Base-by-base conservation (phyloP, 1,140 invertebrate genomes). In the Drosophila bocqueti region DNA sequence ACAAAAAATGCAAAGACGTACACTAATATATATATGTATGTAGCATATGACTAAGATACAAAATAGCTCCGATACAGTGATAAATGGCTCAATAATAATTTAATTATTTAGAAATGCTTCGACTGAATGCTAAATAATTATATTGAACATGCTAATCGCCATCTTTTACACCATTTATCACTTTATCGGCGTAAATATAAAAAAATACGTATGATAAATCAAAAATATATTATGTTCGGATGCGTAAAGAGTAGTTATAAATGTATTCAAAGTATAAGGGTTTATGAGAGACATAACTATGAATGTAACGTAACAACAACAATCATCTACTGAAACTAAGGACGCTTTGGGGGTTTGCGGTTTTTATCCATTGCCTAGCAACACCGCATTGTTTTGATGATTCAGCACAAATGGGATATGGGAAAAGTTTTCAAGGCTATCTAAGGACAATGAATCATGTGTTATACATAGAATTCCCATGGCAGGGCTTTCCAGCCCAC, bases 1-100 rank as follows among this genome's bases (percentile, higher is more conserved):
- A 80, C 47, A 55, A 38, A 26, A 54, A 74, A 79, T 76, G 76
- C 76, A 83, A 67, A 73, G 58, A 63, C 55, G 50, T 73, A 57
- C 24, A 46, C 43, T 72, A 58, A 18, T 1, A 43, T 11, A 8
- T 24, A 18, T 3, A 43, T 11, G 2, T 24, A 47, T 47, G 21
- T 21, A 18, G 21, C 11, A n/a, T 74, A 75, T 16, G 68, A 46
- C 54, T 75, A 69, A 26, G 36, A 52, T 42, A 61, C 29, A 24
- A 59, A 50, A 21, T 49, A 34, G 24, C 31, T 69, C 11, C 4
- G 26, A 45, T 59, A 66, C 62, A 62, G 40, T 45, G 55, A 31
- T 64, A 31, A 21, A 64, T 61, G 34, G 29, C 21, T 11, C 8
- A 55, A 38, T 38, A 38, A 55, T 55, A 55, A 55, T 38, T 55